Conservation (phyloP, 2,888 invertebrate genomes). For the Lycaena phlaeas region DNA sequence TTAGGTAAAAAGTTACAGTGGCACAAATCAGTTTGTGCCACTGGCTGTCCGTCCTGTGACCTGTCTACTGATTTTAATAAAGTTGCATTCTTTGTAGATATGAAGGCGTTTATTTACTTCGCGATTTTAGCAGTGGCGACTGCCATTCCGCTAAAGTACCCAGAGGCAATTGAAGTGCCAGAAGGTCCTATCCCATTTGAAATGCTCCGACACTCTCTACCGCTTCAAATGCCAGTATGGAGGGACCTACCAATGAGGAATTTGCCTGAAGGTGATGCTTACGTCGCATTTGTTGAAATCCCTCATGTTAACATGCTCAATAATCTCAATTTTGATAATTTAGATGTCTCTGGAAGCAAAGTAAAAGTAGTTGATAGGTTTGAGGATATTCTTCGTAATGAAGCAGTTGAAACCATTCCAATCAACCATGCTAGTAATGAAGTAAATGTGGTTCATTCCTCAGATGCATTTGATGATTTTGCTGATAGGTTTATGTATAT, state of each 20-base stretch:
- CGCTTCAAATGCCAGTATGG: background rate
- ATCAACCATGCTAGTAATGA: background rate
- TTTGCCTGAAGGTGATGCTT: background rate
- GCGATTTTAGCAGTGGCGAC: constrained; percentile 7
- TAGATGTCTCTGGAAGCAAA: background rate
- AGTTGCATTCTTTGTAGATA: background rate
- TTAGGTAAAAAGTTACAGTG: too few species aligned
- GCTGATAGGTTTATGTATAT: background rate
- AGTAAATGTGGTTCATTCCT: background rate
- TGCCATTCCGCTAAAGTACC: background rate
- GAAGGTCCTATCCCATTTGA: background rate
- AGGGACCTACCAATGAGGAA: background rate
- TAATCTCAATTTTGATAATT: too few species aligned
- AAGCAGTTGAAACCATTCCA: background rate
- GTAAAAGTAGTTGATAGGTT: background rate
- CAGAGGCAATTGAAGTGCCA: background rate
- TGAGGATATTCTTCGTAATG: background rate
- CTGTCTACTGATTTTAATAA: too few species aligned
- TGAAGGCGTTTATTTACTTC: constrained; percentile 7
- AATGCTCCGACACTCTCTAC: background rate
- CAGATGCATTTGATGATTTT: background rate
- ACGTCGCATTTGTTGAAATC: background rate
- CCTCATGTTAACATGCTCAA: background rate
- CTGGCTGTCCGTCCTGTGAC: too few species aligned
- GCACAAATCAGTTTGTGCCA: too few species aligned